These are phyloP conservation scores for Eciton burchellii DNA, from an alignment of 1,140 invertebrate species.

Conservation along the genomic window DNA sequence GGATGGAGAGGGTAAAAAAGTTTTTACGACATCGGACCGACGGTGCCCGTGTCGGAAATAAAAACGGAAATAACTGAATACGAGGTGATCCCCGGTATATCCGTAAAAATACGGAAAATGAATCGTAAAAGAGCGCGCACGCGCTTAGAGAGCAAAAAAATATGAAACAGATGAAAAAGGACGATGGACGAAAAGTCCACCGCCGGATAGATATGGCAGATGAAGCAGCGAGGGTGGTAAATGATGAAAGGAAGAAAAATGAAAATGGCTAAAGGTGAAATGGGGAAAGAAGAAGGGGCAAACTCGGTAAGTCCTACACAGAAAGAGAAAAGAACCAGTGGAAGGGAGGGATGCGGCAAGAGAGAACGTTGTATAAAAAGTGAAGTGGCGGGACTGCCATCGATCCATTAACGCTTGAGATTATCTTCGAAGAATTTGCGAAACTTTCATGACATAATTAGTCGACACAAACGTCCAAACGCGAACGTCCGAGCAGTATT, in stretches of 20 bases:
- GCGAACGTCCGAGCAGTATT: no score
- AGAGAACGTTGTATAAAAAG: conserved; percentile 2
- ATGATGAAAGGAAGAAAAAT: conserved; percentile 37
- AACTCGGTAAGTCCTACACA: background rate
- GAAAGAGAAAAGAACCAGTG: background rate
- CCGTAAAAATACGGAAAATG: conserved; percentile 48
- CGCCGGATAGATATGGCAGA: conserved; percentile 28
- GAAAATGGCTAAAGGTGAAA: background rate
- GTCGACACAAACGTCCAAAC: background rate
- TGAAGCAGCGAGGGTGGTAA: conserved; percentile 27
- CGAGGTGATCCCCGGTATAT: conserved; percentile 3
- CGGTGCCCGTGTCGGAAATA: conserved; percentile 8
- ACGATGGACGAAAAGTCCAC: background rate
- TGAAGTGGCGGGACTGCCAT: conserved; percentile 12
- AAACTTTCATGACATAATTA: background rate
- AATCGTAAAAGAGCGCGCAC: conserved; percentile 32
- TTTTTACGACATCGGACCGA: conserved; percentile 19
- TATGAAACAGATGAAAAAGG: conserved; percentile 46
- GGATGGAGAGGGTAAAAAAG: conserved; percentile 12
- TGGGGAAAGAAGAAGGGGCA: background rate
- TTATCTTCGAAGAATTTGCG: background rate
- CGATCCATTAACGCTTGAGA: conserved; percentile 20
- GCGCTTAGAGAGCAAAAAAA: conserved; percentile 6
- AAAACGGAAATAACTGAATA: conserved; percentile 35
- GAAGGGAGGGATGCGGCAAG: background rate